A percentile compares a stretch with the other conserved stretches of the same genome.
These are phyloP conservation scores for Ibycter americanus DNA, from an alignment of 2,797 vertebrate species.

Conservation along the genomic window DNA sequence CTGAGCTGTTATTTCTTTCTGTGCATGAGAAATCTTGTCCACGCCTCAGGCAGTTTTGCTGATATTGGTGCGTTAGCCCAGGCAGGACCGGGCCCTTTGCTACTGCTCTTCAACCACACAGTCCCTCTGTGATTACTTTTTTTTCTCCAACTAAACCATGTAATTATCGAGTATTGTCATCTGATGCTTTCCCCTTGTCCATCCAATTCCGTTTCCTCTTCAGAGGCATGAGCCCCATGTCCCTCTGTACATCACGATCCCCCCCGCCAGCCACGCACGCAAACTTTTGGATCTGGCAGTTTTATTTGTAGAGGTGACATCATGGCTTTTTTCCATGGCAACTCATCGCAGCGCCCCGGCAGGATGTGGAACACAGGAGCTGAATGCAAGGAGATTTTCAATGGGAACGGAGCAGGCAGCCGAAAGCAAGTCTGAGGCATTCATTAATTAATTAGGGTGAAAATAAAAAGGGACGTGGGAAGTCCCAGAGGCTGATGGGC, in stretches of 20 bases:
- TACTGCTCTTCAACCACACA: not conserved
- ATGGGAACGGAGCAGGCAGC: not conserved
- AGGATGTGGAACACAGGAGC: not conserved
- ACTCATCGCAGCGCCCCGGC: not conserved
- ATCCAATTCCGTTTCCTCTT: not conserved
- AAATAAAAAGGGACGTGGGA: not conserved
- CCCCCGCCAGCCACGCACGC: not conserved
- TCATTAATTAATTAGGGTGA: not conserved
- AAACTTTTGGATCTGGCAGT: not conserved
- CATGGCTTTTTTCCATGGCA: not conserved
- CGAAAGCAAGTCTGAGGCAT: not conserved
- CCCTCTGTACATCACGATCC: accelerated
- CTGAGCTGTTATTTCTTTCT: not conserved
- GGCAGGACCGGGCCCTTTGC: not conserved
- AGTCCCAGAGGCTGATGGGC: not conserved
- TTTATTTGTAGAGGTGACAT: conserved; percentile 13
- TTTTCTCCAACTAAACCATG: accelerated
- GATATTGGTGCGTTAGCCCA: no score
- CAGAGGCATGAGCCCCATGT: accelerated
- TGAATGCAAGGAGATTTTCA: not conserved
- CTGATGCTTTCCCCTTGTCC: not conserved
- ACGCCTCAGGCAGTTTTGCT: not conserved
- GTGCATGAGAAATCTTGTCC: not conserved
- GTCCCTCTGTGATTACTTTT: accelerated
- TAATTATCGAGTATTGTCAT: not conserved